These are phyloP conservation scores for Danio kyathit DNA, from an alignment of 2,797 vertebrate genomes.

Conservation along the genomic window DNA sequence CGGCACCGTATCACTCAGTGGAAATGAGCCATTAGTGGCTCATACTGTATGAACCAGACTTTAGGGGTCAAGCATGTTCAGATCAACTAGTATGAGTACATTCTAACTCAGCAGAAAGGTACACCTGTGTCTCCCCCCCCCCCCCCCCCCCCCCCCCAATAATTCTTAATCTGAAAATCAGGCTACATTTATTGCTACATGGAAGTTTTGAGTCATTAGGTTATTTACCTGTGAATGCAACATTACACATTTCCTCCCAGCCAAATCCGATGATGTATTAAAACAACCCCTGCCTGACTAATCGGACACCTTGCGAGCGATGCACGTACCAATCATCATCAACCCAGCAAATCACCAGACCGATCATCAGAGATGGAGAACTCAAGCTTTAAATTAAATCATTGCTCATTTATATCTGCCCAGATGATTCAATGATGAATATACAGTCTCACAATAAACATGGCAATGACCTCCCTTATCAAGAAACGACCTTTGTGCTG, in stretches of 20 bases:
- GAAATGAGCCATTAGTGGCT: too few relatives aligned
- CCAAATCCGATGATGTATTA: background rate
- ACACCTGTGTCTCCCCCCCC: background rate
- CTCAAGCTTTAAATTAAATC: background rate
- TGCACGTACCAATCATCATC: background rate
- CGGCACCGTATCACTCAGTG: too few relatives aligned
- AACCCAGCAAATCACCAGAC: background rate
- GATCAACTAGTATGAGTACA: too few relatives aligned
- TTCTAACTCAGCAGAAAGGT: background rate
- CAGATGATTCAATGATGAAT: background rate
- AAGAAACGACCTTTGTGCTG: constrained; percentile 42
- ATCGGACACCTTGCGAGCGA: background rate
- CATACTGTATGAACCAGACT: too few relatives aligned
- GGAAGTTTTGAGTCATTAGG: background rate
- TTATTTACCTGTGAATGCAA: background rate
- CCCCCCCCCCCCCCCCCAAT: too few relatives aligned
- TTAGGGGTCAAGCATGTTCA: too few relatives aligned
- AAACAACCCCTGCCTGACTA: background rate
- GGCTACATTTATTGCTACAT: background rate
- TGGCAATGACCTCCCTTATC: constrained; percentile 40
- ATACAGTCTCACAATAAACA: constrained; percentile 14
- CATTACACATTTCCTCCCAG: background rate
- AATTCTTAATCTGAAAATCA: too few relatives aligned
- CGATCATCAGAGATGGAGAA: background rate
- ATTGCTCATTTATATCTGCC: background rate